These are phyloP conservation scores for Thunnus thynnus DNA, from an alignment of 2,113 vertebrate species.

Conservation along the genomic window DNA sequence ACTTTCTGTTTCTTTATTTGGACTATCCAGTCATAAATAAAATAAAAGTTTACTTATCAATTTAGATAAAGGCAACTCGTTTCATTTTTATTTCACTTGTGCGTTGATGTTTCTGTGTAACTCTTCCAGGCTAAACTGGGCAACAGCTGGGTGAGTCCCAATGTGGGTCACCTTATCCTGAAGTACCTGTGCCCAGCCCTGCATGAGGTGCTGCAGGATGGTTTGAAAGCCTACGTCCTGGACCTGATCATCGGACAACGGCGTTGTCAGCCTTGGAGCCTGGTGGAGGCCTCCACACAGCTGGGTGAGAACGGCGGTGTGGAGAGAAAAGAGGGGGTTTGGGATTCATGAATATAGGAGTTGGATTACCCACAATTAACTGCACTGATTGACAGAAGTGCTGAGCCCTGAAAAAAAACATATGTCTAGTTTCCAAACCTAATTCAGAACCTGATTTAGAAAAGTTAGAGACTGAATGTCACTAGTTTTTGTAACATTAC, in stretches of 20 bases:
- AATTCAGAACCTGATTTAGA: too few relatives aligned
- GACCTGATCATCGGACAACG: constrained; percentile 96
- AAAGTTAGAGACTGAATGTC: too few relatives aligned
- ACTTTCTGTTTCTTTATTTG: not conserved
- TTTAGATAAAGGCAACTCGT: too few relatives aligned
- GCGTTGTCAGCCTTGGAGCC: constrained; percentile 93
- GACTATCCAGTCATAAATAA: too few relatives aligned
- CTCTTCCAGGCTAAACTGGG: constrained; percentile 92
- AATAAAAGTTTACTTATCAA: too few relatives aligned
- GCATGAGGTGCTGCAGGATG: constrained; percentile 91
- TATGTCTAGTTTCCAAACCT: too few relatives aligned
- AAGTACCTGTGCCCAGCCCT: constrained; percentile 98
- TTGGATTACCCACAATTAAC: too few relatives aligned
- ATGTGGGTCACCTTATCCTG: constrained; percentile 95
- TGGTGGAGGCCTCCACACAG: constrained; percentile 96
- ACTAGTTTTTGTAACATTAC: too few relatives aligned
- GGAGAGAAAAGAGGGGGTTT: too few relatives aligned
- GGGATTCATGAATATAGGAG: too few relatives aligned
- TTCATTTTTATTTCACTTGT: not conserved
- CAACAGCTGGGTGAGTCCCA: constrained; percentile 98
- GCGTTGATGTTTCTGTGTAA: not conserved
- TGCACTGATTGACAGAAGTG: too few relatives aligned
- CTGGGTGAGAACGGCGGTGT: constrained; percentile 52
- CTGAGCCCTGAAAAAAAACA: too few relatives aligned
- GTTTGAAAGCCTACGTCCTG: constrained; percentile 92